These are phyloP conservation scores for Hepsetus odoe DNA, from an alignment of 2,113 vertebrate species.

Conservation along the genomic window DNA sequence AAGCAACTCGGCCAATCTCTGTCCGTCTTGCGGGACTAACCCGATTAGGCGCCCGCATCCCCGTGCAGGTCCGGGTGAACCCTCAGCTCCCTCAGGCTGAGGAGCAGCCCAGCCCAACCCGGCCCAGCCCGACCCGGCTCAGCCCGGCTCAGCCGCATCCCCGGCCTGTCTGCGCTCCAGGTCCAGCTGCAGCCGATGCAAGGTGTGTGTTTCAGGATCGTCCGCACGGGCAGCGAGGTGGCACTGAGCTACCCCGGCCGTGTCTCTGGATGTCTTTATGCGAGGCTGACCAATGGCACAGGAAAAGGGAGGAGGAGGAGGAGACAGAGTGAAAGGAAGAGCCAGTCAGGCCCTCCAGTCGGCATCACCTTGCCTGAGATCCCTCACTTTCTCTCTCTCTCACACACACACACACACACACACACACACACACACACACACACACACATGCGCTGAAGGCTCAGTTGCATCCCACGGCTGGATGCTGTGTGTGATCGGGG, in stretches of 20 bases:
- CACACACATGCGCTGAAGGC: too few relatives aligned
- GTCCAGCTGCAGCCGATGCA: not conserved
- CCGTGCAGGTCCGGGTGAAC: not conserved
- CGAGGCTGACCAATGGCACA: constrained; percentile 50
- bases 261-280: constrained; percentile 42
- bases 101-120: too few relatives aligned
- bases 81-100: not conserved
- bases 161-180: too few relatives aligned
- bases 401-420: too few relatives aligned
- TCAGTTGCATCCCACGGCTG: too few relatives aligned
- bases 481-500: too few relatives aligned
- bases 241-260: constrained; percentile 8
- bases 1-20: constrained; percentile 7
- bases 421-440: too few relatives aligned
- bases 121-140: too few relatives aligned
- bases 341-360: constrained; percentile 23
- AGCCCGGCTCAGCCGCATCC: too few relatives aligned
- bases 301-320: constrained; percentile 47
- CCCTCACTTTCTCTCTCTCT: too few relatives aligned
- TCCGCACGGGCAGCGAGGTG: constrained; percentile 12
- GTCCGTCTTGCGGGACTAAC: constrained; percentile 11
- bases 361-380: not conserved
- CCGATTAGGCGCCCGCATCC: constrained; percentile 30
- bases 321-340: not conserved
- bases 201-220: not conserved